Evolutionary conservation across 2,113 vertebrate genomes (phyloP).

Genomic region (Pituophis catenifer): DNA sequence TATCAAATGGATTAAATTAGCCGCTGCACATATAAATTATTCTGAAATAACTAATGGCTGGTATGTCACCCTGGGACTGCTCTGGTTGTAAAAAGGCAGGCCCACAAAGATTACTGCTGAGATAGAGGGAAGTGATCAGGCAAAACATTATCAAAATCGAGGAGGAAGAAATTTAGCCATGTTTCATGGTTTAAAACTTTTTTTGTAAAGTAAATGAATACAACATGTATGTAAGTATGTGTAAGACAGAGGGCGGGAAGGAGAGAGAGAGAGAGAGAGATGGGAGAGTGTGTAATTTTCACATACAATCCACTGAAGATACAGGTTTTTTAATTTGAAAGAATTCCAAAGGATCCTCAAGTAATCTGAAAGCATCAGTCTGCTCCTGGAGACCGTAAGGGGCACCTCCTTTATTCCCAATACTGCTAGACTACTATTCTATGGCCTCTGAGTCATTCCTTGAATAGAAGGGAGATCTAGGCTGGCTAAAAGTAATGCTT

Average conservation of each 20-base stretch:
- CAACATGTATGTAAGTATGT: not conserved
- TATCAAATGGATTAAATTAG: not conserved
- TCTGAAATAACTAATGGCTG: not conserved
- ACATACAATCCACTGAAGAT: not conserved
- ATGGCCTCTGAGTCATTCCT: not conserved
- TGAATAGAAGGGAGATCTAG: not conserved
- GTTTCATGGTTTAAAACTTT: not conserved
- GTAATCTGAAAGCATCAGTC: not conserved
- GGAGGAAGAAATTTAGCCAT: not conserved
- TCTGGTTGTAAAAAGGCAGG: not conserved
- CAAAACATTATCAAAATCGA: not conserved
- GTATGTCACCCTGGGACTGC: not conserved
- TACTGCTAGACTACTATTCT: not conserved
- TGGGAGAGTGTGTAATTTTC: not conserved
- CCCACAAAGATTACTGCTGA: not conserved
- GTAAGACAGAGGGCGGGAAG: not conserved
- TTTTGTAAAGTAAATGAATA: not conserved
- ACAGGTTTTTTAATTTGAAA: not conserved
- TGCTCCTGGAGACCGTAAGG: not conserved
- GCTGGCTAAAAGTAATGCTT: not conserved
- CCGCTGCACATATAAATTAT: not conserved
- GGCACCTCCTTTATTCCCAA: not conserved
- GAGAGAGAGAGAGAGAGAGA: not conserved
- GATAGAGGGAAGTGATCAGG: not conserved
- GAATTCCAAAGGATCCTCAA: not conserved